phyloP scores from a whole-genome alignment of 2,113 vertebrate genomes.

The Spea bombifrons region DNA sequence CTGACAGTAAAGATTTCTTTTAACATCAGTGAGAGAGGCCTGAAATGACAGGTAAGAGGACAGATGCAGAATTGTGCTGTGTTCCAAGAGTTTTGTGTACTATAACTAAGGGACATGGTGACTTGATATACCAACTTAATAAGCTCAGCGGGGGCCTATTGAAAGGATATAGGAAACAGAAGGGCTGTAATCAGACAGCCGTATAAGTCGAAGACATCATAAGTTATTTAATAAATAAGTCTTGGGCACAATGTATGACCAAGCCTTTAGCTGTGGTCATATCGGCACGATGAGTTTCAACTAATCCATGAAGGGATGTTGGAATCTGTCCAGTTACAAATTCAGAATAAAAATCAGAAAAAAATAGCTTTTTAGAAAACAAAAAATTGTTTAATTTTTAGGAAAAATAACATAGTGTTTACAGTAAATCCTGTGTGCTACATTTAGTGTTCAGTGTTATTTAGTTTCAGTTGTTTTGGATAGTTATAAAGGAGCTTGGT shows the following conservation, averaged over 20 bases:
- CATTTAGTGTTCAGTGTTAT: no score
- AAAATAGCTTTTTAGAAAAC: no score
- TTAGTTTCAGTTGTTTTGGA: no score
- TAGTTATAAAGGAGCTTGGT: no score
- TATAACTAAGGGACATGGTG: constrained; percentile 66
- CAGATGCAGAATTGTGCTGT: constrained; percentile 76
- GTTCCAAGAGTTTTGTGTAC: constrained; percentile 71
- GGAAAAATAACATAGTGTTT: no score
- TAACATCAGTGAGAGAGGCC: constrained; percentile 90
- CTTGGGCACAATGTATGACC: neutral
- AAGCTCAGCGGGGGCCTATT: constrained; percentile 59
- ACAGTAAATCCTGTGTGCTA: no score
- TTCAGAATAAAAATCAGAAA: no score
- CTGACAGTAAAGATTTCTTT: constrained; percentile 98
- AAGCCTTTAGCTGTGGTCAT: neutral
- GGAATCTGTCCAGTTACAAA: no score
- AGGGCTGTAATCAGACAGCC: constrained; percentile 50
- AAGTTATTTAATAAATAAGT: neutral
- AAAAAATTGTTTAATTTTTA: no score
- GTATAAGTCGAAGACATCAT: constrained; percentile 17
- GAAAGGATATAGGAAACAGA: constrained; percentile 40
- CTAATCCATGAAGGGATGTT: neutral
- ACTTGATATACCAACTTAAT: constrained; percentile 69
- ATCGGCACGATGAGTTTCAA: neutral
- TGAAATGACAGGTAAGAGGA: constrained; percentile 87